A percentile compares a stretch with the other conserved stretches of the same genome.
These are phyloP conservation scores for Macaria liturata DNA, from an alignment of 2,888 invertebrate species.

Conservation along the genomic window DNA sequence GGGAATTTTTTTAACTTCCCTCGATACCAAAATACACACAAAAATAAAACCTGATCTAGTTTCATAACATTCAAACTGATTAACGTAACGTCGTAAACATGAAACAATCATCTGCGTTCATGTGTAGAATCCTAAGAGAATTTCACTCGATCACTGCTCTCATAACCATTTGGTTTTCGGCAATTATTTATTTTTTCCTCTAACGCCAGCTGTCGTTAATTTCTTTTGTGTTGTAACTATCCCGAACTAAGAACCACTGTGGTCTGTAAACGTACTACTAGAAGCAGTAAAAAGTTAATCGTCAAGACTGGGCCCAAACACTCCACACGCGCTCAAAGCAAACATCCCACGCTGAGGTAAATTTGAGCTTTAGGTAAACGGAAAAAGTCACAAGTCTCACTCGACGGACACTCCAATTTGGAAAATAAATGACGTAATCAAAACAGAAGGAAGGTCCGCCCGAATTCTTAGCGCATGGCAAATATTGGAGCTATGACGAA, in stretches of 20 bases:
- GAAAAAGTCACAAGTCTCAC: conserved; percentile 52
- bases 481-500: conserved; percentile 15
- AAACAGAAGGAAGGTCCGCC: conserved; percentile 40
- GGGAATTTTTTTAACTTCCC: no score
- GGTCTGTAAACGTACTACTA: conserved; percentile 36
- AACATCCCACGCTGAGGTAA: conserved; percentile 55
- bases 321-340: conserved; percentile 58
- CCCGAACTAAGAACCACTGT: background rate
- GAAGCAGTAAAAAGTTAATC: conserved; percentile 53
- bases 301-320: conserved; percentile 53
- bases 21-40: no score
- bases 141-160: conserved; percentile 24
- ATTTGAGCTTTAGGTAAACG: conserved; percentile 47
- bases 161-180: conserved; percentile 20
- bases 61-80: no score
- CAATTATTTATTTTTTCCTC: conserved; percentile 24
- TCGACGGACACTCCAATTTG: conserved; percentile 53
- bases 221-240: conserved; percentile 9
- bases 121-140: conserved; percentile 19
- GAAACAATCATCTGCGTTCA: conserved; percentile 12
- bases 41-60: no score
- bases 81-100: no score
- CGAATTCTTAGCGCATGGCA: conserved; percentile 26
- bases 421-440: conserved; percentile 61
- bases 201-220: conserved; percentile 17